Percentiles rank a stretch among this genome's conserved stretches.
phyloP scores from a whole-genome alignment of 2,113 vertebrate genomes.

The Sylvia atricapilla region DNA sequence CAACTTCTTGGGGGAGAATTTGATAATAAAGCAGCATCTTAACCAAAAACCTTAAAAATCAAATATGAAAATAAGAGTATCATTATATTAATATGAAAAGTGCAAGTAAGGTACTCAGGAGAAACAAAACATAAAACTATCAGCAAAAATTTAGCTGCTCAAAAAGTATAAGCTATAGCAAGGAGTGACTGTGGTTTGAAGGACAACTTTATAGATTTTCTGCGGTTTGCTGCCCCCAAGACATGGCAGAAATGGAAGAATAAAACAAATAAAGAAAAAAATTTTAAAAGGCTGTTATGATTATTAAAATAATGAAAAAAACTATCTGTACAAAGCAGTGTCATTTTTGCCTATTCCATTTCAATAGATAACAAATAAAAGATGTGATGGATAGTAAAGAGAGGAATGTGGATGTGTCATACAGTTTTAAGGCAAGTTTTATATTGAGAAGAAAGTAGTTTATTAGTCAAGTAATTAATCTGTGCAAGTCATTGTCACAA shows the following conservation, averaged over 20 bases:
- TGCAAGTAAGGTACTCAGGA: background rate
- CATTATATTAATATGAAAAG: background rate
- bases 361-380: background rate
- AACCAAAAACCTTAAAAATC: background rate
- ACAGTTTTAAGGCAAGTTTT: slow-evolving; percentile 4
- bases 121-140: background rate
- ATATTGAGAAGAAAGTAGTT: background rate
- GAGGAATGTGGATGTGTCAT: slow-evolving; percentile 9
- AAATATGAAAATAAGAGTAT: background rate
- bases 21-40: background rate
- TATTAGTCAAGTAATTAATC: slow-evolving; percentile 53
- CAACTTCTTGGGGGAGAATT: background rate
- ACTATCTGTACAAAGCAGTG: background rate
- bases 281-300: background rate
- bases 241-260: background rate
- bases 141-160: background rate
- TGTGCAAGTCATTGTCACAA: slow-evolving; percentile 33
- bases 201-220: background rate
- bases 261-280: background rate
- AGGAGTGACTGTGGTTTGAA: background rate
- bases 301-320: background rate
- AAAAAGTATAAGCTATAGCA: background rate
- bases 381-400: background rate
- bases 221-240: background rate
- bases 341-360: background rate